Evolutionary conservation across 1,140 invertebrate species (phyloP).

Genomic region (Drosophila repletoides): DNA sequence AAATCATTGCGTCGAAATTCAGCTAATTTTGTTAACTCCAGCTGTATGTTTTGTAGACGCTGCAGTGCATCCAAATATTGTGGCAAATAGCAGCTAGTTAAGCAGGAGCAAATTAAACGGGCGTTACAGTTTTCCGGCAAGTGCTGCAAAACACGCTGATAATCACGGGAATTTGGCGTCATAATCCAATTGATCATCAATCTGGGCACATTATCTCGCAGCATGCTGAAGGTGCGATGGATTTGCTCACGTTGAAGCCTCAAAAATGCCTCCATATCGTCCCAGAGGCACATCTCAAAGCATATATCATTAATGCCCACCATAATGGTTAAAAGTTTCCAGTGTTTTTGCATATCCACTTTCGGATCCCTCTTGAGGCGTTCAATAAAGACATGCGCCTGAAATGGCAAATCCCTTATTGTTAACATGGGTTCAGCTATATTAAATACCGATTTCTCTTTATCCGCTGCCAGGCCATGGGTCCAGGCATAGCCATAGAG

Average conservation of each 20-base stretch:
- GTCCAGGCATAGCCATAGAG: constrained; percentile 84
- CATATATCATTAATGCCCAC: constrained; percentile 89
- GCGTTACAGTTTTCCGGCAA: constrained; percentile 59
- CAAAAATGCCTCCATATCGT: constrained; percentile 24
- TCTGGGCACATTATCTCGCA: constrained; percentile 48
- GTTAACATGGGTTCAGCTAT: constrained; percentile 85
- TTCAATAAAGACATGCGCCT: constrained; percentile 85
- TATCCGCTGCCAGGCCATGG: constrained; percentile 76
- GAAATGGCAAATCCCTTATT: constrained; percentile 84
- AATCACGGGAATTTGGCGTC: constrained; percentile 42
- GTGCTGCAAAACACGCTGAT: constrained; percentile 47
- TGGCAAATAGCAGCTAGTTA: constrained; percentile 80
- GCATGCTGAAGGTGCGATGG: constrained; percentile 16
- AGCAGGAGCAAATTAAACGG: constrained; percentile 77
- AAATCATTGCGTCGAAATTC: constrained; percentile 82
- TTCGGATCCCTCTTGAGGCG: constrained; percentile 84
- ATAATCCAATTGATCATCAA: constrained; percentile 45
- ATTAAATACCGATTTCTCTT: constrained; percentile 83
- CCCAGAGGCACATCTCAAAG: constrained; percentile 83
- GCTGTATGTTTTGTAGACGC: constrained; percentile 56
- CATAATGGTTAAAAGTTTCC: constrained; percentile 87
- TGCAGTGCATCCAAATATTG: constrained; percentile 41
- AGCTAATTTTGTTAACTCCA: constrained; percentile 56
- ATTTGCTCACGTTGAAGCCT: constrained; percentile 19
- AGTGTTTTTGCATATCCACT: constrained; percentile 85